Evolutionary conservation across 2,888 invertebrate genomes (phyloP).

Genomic region (Clivina fossor): DNA sequence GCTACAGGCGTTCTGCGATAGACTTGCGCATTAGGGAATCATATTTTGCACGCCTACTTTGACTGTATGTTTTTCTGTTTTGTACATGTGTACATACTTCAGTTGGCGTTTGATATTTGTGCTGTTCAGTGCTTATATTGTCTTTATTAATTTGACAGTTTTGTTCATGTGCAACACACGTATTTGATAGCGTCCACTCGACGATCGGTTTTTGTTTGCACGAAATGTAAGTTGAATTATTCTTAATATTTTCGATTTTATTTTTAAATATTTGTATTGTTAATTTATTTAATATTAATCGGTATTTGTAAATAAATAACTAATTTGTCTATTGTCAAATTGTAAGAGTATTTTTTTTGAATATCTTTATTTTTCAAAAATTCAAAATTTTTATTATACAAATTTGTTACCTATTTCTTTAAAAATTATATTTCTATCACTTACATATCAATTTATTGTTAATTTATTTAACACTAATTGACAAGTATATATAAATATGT

Average conservation of each 20-base stretch:
- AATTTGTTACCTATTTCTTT: no score
- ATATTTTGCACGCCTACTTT: background rate
- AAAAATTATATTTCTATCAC: no score
- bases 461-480: no score
- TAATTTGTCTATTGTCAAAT: no score
- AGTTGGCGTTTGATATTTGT: constrained; percentile 19
- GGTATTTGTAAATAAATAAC: no score
- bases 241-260: background rate
- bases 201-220: constrained; percentile 2
- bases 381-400: no score
- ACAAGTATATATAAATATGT: no score
- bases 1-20: background rate
- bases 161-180: constrained; percentile 4
- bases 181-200: background rate
- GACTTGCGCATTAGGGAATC: background rate
- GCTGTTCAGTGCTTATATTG: no score
- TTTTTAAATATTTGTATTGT: background rate
- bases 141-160: constrained; percentile 5
- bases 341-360: no score
- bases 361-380: no score
- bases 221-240: constrained; percentile 19
- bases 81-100: background rate
- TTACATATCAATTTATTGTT: no score
- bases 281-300: background rate
- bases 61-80: background rate